Base-by-base conservation (phyloP, 64 coral and sea anemone species). In the Stichodactyla mertensii region DNA sequence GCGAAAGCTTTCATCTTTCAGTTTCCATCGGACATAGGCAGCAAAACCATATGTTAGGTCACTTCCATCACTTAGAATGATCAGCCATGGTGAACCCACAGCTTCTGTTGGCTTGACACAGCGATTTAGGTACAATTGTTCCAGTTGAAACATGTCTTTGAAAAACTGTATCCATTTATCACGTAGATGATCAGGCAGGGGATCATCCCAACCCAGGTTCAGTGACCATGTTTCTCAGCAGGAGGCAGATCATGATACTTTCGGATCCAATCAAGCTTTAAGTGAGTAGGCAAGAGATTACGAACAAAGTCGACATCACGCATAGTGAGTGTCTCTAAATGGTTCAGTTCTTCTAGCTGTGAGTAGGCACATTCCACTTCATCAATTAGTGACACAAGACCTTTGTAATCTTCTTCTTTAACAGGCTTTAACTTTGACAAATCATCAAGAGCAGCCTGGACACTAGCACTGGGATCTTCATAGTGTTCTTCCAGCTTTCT, bases 321-420 rank as follows among this genome's bases (percentile, higher is more conserved):
- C 91, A 92, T 88, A 28, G 91, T 97, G n/a, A 93, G 88, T 82
- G 86, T 88, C 52, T 90, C 85, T 27, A 97, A 85, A 5, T 97
- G 79, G 4, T 89, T 84, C 4, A 92, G 55, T 55, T 96, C 94
- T 59, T 89, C 78, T 23, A 93, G 85, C 52, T 97, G 94, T 12
- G 85, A 77, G 22, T 88, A 90, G 28, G 88, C 86, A 14, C 78
- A 77, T 77, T 95, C 90, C 10, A 92, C 84, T 27, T 80, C 94
- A 84, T 96, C 88, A 31, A 92, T 87, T 57, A 92, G 77, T 45
- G 88, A 78, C 12, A 88, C 90, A 60, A 95, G 84, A 31, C 28
- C 28, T 31, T 31, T 31, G 28, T 31, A 31, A 31, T 31, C 28
- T 31, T 31, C 28, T 31, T 95, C 83, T 80, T 87, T 54, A 3